Evolutionary conservation across 2,888 invertebrate genomes (phyloP).

Genomic region (Onthophagus sagittarius): DNA sequence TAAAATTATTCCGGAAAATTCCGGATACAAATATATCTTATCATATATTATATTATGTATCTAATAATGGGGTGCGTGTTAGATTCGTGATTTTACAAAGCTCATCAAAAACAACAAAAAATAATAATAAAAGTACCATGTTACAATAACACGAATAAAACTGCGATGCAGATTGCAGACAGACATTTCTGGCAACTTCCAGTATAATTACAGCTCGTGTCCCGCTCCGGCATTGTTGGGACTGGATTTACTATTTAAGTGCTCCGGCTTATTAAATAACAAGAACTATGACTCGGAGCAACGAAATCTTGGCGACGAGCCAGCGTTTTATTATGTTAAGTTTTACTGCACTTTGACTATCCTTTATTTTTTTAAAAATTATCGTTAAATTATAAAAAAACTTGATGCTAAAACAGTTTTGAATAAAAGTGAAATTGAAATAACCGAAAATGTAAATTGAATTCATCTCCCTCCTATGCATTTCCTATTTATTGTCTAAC

Average conservation of each 20-base stretch:
- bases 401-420: not conserved
- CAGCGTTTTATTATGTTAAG: not conserved
- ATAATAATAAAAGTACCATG: not conserved
- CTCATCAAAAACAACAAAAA: no score
- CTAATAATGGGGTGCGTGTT: no score
- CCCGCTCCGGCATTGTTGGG: conserved; percentile 19
- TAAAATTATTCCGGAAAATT: no score
- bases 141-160: not conserved
- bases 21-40: no score
- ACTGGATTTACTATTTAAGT: conserved; percentile 21
- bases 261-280: conserved; percentile 21
- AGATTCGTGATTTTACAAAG: no score
- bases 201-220: conserved; percentile 29
- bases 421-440: not conserved
- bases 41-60: no score
- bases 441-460: not conserved
- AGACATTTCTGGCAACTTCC: conserved; percentile 16
- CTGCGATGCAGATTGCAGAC: not conserved
- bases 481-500: not conserved
- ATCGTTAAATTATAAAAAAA: not conserved
- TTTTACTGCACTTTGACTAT: not conserved
- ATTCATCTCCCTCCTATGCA: not conserved
- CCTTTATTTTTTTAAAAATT: not conserved
- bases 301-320: not conserved
- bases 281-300: not conserved